Conservation (phyloP, 2,113 vertebrate species). For the Phalacrocorax brasilianus region DNA sequence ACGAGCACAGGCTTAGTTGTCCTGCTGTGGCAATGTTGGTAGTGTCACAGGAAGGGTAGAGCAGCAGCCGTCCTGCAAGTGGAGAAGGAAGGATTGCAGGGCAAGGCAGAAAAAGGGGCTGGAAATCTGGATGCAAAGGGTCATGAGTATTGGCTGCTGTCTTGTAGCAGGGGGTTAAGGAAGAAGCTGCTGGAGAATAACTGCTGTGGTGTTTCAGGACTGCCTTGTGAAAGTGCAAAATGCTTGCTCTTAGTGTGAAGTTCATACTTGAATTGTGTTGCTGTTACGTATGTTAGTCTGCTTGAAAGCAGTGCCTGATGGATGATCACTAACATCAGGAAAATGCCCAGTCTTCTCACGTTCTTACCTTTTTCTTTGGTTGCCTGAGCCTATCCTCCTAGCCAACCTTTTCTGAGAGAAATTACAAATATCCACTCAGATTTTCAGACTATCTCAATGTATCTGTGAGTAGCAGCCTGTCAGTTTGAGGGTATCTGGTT, state of each 20-base stretch:
- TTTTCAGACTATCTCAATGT: neutral
- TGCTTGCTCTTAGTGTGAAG: neutral
- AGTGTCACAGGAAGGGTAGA: fast-evolving
- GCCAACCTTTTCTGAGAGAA: neutral
- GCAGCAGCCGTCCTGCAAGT: fast-evolving
- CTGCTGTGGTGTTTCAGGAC: neutral
- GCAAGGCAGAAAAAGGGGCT: neutral
- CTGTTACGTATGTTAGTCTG: neutral
- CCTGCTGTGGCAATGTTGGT: neutral
- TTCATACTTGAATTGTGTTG: neutral
- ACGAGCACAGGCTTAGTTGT: neutral
- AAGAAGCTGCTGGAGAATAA: neutral
- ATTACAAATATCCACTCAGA: neutral
- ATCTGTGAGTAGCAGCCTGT: neutral
- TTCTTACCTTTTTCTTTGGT: neutral
- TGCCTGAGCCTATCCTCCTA: neutral
- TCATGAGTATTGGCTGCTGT: neutral
- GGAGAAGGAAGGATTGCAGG: neutral
- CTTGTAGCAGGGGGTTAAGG: neutral
- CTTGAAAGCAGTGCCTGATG: neutral
- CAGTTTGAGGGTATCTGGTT: neutral
- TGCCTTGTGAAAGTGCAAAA: neutral
- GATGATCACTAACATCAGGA: neutral
- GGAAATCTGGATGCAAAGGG: neutral
- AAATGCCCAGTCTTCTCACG: neutral